Conservation (phyloP, 2,797 vertebrate species). For the Pseudomugil gertrudae region DNA sequence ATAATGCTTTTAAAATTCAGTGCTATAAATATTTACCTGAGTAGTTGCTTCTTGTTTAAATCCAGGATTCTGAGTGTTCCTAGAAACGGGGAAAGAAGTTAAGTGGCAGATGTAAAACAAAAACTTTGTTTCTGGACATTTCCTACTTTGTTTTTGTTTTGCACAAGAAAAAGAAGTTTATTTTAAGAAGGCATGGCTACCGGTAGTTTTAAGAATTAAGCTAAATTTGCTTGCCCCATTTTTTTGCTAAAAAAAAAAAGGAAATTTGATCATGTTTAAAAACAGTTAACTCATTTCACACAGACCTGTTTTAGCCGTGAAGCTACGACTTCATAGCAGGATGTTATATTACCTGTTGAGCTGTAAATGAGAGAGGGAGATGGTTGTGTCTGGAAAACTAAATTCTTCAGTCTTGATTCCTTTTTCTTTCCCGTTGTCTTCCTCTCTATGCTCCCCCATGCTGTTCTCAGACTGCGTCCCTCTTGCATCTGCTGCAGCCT, state of each 20-base stretch:
- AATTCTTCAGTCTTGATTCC: constrained; percentile 71
- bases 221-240: too few relatives aligned
- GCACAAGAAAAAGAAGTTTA: too few relatives aligned
- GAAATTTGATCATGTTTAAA: too few relatives aligned
- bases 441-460: constrained; percentile 42
- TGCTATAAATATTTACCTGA: constrained; percentile 76
- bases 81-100: constrained; percentile 32
- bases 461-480: constrained; percentile 15
- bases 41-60: constrained; percentile 78
- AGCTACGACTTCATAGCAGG: background rate
- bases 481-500: constrained; percentile 9
- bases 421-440: constrained; percentile 37
- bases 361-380: constrained; percentile 93
- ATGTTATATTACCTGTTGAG: constrained; percentile 83
- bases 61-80: constrained; percentile 69
- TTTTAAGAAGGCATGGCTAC: too few relatives aligned
- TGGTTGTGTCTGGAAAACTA: constrained; percentile 91
- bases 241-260: too few relatives aligned
- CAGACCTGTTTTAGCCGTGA: too few relatives aligned
- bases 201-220: too few relatives aligned
- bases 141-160: too few relatives aligned
- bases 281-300: too few relatives aligned
- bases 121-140: too few relatives aligned
- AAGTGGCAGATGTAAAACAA: background rate
- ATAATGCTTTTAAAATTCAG: background rate